Percentiles rank a stretch among this genome's conserved stretches.
phyloP scores from a whole-genome alignment of 2,888 invertebrate genomes.

The Sminthurides aquaticus region DNA sequence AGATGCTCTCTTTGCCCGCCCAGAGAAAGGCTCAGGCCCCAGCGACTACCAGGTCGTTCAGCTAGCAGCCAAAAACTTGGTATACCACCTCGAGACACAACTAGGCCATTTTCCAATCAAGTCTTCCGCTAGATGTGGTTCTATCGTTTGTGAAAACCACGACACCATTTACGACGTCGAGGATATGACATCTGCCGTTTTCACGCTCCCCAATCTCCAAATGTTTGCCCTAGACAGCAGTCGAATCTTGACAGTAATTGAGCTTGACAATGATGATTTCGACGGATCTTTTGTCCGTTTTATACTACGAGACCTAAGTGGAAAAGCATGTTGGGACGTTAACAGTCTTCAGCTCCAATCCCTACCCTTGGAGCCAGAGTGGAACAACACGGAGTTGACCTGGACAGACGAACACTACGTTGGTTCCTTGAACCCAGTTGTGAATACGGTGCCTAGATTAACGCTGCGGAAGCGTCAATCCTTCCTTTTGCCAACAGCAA shows the following conservation, averaged over 20 bases:
- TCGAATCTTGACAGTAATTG: slow-evolving; percentile 77
- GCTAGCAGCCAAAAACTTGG: slow-evolving; percentile 60
- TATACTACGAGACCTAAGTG: slow-evolving; percentile 78
- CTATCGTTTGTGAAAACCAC: slow-evolving; percentile 84
- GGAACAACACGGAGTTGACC: background rate
- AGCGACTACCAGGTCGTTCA: slow-evolving; percentile 51
- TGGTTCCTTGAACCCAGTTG: background rate
- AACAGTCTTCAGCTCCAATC: slow-evolving; percentile 64
- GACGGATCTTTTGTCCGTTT: slow-evolving; percentile 70
- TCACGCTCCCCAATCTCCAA: slow-evolving; percentile 74
- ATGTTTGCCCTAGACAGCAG: slow-evolving; percentile 73
- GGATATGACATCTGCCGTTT: slow-evolving; percentile 70
- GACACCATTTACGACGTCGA: slow-evolving; percentile 65
- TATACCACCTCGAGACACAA: slow-evolving; percentile 83
- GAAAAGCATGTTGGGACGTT: slow-evolving; percentile 94
- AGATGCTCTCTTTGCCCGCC: slow-evolving; percentile 31
- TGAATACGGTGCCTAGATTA: slow-evolving; percentile 52
- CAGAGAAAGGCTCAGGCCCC: slow-evolving; percentile 25
- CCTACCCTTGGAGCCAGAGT: slow-evolving; percentile 9
- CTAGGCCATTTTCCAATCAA: slow-evolving; percentile 85
- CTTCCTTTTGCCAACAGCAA: slow-evolving; percentile 68
- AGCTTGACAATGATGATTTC: slow-evolving; percentile 76
- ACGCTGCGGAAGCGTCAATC: slow-evolving; percentile 65
- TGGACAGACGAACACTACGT: background rate
- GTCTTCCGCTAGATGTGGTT: slow-evolving; percentile 79